These are phyloP conservation scores for Podarcis muralis DNA, from an alignment of 2,113 vertebrate genomes.

Conservation along the genomic window DNA sequence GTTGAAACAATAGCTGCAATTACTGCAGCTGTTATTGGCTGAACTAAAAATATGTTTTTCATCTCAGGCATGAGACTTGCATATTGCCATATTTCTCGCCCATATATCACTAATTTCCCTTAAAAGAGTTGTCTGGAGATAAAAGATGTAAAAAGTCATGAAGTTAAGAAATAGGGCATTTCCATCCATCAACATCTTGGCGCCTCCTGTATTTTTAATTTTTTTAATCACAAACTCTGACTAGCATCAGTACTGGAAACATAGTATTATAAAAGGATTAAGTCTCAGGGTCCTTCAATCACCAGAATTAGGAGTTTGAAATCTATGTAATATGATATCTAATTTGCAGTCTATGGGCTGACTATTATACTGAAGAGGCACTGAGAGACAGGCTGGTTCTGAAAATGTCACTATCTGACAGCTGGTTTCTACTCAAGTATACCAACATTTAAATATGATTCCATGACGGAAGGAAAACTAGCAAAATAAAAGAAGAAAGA, in stretches of 20 bases:
- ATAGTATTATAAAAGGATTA: neutral
- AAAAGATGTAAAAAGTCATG: neutral
- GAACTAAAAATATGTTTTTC: neutral
- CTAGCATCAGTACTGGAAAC: neutral
- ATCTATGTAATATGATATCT: neutral
- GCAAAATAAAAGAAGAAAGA: neutral
- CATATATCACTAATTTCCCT: conserved; percentile 23
- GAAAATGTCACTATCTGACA: conserved; percentile 20
- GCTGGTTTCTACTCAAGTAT: neutral
- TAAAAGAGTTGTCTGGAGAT: neutral
- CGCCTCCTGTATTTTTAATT: neutral
- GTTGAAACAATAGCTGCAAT: neutral
- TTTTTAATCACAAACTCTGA: neutral
- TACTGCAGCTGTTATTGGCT: neutral
- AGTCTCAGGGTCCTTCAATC: conserved; percentile 12
- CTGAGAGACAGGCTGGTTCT: neutral
- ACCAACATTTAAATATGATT: conserved; percentile 27
- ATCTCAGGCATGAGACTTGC: neutral
- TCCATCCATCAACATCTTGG: neutral
- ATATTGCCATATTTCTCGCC: neutral
- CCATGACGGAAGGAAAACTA: conserved; percentile 5
- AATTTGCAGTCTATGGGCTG: neutral
- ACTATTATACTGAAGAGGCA: neutral
- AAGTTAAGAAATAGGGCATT: neutral
- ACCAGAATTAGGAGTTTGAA: conserved; percentile 1